phyloP scores from a whole-genome alignment of 2,797 vertebrate genomes.

The Danio aesculapii region DNA sequence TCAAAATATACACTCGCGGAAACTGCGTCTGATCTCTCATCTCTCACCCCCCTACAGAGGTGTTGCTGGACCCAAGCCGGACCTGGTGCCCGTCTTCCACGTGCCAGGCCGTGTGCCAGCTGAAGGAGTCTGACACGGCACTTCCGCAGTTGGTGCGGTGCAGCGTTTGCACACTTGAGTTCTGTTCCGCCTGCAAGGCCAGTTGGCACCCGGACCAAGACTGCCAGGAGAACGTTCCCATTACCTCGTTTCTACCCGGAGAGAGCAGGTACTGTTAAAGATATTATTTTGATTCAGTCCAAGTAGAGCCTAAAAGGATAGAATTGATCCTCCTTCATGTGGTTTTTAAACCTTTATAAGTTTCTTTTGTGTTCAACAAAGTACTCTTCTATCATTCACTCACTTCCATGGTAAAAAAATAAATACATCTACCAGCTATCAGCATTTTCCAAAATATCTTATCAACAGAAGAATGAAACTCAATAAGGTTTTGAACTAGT shows the following conservation, averaged over 20 bases:
- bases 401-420: too few species aligned
- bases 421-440: too few species aligned
- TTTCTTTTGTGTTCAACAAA: too few species aligned
- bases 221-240: constrained; percentile 89
- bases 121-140: constrained; percentile 88
- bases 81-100: constrained; percentile 97
- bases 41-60: constrained; percentile 78
- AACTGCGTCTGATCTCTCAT: neutral
- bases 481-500: too few species aligned
- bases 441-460: too few species aligned
- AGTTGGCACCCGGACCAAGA: constrained; percentile 95
- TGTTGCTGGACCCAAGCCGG: constrained; percentile 95
- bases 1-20: constrained; percentile 25
- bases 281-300: neutral
- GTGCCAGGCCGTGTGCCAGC: constrained; percentile 96
- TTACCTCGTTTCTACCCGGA: constrained; percentile 91
- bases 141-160: constrained; percentile 92
- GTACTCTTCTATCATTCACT: too few species aligned
- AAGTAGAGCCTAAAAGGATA: neutral
- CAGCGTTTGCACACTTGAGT: constrained; percentile 89
- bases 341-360: too few species aligned
- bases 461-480: too few species aligned
- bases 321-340: too few species aligned
- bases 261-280: constrained; percentile 72
- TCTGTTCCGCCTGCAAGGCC: constrained; percentile 95